Base-by-base conservation (phyloP, 2,888 invertebrate species). In the Halictus ligatus region DNA sequence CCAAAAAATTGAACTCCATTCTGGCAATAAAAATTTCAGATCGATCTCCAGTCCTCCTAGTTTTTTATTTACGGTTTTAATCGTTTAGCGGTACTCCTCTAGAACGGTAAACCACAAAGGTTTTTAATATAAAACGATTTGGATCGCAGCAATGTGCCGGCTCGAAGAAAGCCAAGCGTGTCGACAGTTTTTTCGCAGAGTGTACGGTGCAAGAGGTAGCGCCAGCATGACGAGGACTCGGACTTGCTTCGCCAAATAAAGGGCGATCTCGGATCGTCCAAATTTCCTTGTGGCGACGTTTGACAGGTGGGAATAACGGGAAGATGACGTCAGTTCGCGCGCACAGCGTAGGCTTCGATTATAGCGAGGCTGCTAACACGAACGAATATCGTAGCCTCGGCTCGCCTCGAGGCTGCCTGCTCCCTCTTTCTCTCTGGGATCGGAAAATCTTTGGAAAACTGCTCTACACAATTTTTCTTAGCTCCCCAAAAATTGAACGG, bases 241-340 rank as follows among this genome's bases (percentile, higher is more conserved):
- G 18, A 29, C 21, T 46, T 15, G 35, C 29, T 69, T 80, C 58
- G 73, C 87, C 88, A 89, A 88, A 91, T 91, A 91, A 91, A 91
- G 89, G 75, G 76, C 85, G 86, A 89, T 85, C 60, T 86, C 72
- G 67, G 77, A 83, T 88, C 85, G 78, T 73, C 76, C 29, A 75
- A 88, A 91, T 92, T 89, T 87, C 72, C 87, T 87, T 74, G 74
- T 76, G 77, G 75, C 86, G 79, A 81, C 80, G 88, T 87, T 89
- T 88, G 90, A 92, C 91, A 92, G 92, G 91, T 92, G 89, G 83
- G 91, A 90, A 91, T 92, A 93, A 93, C 92, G 91, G 92, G 86
- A 90, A 73, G 91, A 88, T 94, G 94, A 94, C 92, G 92, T 94
- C 94, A 94, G 85, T 72, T 77, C n/a, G 74, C 60, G 75, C n/a